These are phyloP conservation scores for Petrolisthes cinctipes DNA, from an alignment of 2,888 invertebrate species.

Conservation along the genomic window DNA sequence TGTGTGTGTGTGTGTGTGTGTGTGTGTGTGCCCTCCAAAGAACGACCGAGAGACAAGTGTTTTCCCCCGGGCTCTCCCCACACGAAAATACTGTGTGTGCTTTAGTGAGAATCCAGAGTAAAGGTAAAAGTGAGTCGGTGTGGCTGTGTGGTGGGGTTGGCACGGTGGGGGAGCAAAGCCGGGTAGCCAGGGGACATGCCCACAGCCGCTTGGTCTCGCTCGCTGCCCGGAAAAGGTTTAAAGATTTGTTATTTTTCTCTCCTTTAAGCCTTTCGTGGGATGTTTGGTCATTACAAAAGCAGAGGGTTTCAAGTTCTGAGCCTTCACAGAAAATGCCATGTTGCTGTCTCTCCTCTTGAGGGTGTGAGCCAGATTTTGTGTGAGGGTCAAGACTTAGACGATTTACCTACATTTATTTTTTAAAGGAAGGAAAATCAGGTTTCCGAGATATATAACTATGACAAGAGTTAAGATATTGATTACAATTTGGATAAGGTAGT, in stretches of 20 bases:
- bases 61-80: background rate
- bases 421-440: no score
- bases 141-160: background rate
- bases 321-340: no score
- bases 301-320: no score
- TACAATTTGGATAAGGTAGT: no score
- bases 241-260: background rate
- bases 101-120: background rate
- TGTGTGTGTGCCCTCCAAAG: no score
- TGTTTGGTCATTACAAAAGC: background rate
- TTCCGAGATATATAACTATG: no score
- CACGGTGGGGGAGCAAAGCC: background rate
- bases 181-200: background rate
- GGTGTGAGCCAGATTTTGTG: no score
- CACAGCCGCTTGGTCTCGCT: background rate
- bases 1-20: no score
- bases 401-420: no score
- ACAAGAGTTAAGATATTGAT: no score
- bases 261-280: background rate
- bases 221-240: background rate
- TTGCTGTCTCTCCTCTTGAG: no score
- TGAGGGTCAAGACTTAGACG: no score
- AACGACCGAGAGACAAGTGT: background rate
- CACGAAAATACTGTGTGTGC: background rate
- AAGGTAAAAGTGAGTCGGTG: background rate